These are phyloP conservation scores for Bungarus multicinctus DNA, from an alignment of 2,113 vertebrate species.

Conservation along the genomic window DNA sequence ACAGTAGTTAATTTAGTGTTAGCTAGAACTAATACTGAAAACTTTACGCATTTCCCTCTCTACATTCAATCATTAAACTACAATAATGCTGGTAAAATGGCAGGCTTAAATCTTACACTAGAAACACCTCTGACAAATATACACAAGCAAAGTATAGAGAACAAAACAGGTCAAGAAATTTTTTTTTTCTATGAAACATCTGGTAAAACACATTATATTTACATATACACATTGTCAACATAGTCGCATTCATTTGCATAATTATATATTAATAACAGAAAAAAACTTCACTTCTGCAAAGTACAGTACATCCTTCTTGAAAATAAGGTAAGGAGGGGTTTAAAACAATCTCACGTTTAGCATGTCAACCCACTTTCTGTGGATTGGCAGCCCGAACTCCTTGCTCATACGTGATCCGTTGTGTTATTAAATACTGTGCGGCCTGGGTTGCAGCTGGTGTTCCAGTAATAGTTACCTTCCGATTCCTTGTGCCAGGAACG, in stretches of 20 bases:
- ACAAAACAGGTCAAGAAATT: slow-evolving; percentile 87
- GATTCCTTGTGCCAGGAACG: slow-evolving; percentile 88
- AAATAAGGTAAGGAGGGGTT: slow-evolving; percentile 82
- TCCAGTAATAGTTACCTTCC: slow-evolving; percentile 89
- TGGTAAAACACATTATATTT: slow-evolving; percentile 92
- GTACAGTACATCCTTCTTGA: slow-evolving; percentile 92
- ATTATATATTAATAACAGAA: slow-evolving; percentile 92
- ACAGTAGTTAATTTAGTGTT: slow-evolving; percentile 89
- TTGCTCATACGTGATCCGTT: slow-evolving; percentile 89
- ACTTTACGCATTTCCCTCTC: slow-evolving; percentile 88
- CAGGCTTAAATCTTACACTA: slow-evolving; percentile 91
- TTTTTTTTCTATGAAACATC: slow-evolving; percentile 88
- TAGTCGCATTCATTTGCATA: slow-evolving; percentile 93
- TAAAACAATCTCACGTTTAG: slow-evolving; percentile 75
- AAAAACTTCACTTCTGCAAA: slow-evolving; percentile 88
- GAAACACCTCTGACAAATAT: slow-evolving; percentile 89
- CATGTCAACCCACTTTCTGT: slow-evolving; percentile 85
- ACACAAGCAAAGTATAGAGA: slow-evolving; percentile 87
- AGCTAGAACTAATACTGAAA: slow-evolving; percentile 90
- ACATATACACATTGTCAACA: slow-evolving; percentile 92
- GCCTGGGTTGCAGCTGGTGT: slow-evolving; percentile 87
- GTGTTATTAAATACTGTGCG: slow-evolving; percentile 88
- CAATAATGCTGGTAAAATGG: slow-evolving; percentile 93
- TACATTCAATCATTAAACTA: slow-evolving; percentile 92
- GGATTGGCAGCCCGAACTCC: slow-evolving; percentile 87